phyloP scores from a whole-genome alignment of 2,113 vertebrate species.

The Craseonycteris thonglongyai region DNA sequence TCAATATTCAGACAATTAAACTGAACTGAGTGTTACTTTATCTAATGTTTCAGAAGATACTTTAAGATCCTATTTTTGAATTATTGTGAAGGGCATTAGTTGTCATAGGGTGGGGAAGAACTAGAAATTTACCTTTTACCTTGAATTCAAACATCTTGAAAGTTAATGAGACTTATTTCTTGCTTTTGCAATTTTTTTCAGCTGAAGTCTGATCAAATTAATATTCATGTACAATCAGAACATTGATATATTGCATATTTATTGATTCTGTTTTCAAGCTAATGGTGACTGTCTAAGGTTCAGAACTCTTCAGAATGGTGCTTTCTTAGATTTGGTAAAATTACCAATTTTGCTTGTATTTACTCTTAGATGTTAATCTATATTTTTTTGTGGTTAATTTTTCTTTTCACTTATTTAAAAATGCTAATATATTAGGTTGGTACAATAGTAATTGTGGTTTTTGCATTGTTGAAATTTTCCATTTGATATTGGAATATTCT shows the following conservation, averaged over 20 bases:
- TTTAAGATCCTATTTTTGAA: neutral
- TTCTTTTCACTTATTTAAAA: conserved; percentile 16
- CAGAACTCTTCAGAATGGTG: neutral
- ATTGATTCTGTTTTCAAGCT: neutral
- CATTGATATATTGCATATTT: neutral
- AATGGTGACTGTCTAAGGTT: neutral
- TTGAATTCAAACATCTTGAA: neutral
- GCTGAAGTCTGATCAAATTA: neutral
- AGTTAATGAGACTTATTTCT: neutral
- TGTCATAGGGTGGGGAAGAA: neutral
- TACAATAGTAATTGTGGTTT: too few species aligned
- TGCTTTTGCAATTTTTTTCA: neutral
- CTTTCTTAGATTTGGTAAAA: conserved; percentile 20
- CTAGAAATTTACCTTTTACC: neutral
- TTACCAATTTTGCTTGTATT: neutral
- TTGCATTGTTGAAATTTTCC: too few species aligned
- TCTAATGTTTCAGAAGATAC: neutral
- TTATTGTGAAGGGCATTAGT: neutral
- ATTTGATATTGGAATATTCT: too few species aligned
- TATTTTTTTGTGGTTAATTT: neutral
- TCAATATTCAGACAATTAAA: neutral
- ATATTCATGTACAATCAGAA: neutral
- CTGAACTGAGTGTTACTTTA: neutral
- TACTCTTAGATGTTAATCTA: neutral
- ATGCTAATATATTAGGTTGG: neutral